Evolutionary conservation across 2,888 invertebrate species (phyloP).

Genomic region (Griposia aprilina): DNA sequence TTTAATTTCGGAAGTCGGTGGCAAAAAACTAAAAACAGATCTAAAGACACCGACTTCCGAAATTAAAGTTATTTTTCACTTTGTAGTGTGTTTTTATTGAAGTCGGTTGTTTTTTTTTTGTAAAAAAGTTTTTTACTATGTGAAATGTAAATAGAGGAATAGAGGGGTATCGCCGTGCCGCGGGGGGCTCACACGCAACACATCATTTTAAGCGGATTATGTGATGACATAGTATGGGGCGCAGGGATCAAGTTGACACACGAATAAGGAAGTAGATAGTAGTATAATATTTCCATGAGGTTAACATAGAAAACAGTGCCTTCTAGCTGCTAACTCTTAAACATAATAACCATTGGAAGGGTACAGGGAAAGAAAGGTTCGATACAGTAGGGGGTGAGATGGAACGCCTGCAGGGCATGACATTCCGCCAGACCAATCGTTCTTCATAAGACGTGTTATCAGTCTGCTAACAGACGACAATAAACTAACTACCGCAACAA

Average conservation of each 20-base stretch:
- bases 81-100: too few relatives aligned
- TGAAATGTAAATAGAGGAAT: background rate
- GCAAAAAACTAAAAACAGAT: too few relatives aligned
- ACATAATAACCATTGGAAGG: background rate
- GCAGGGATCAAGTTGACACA: slow-evolving; percentile 9
- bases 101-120: too few relatives aligned
- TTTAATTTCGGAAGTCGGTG: too few relatives aligned
- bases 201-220: slow-evolving; percentile 9
- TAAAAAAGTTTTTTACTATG: too few relatives aligned
- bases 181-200: slow-evolving; percentile 1
- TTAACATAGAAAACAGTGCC: background rate
- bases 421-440: too few relatives aligned
- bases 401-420: background rate
- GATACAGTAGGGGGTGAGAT: background rate
- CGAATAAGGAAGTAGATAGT: background rate
- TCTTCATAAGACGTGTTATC: background rate
- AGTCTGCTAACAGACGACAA: background rate
- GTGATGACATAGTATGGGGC: background rate
- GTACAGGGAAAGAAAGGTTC: background rate
- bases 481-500: background rate
- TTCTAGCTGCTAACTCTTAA: too few relatives aligned
- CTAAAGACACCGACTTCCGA: too few relatives aligned
- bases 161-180: background rate
- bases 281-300: background rate
- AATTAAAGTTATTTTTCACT: too few relatives aligned